Base-by-base conservation (phyloP, 1,140 invertebrate genomes). In the Drosophila aff. region DNA sequence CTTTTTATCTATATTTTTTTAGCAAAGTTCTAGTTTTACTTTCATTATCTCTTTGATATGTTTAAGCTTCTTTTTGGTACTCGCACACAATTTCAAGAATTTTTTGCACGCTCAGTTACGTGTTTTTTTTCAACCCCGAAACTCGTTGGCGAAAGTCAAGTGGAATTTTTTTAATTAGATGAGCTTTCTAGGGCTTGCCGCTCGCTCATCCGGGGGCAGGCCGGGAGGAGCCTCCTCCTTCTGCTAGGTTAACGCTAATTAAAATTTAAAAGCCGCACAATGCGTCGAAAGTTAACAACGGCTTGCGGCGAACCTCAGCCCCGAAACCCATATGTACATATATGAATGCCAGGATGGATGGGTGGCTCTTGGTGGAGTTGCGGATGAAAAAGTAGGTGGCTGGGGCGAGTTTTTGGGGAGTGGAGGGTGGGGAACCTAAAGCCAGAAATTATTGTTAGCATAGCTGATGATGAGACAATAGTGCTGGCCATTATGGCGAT, bases 181-280 rank as follows among this genome's bases (percentile, higher is more conserved):
- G 81, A 79, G 74, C 78, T 84, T 81, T 68, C 40, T 75, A 78
- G 52, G 81, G 77, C 74, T 69, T 57, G 36, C 53, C 53, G 40
- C 46, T 46, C 47, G 33, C 47, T 49, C 18, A 49, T 41, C 18
- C 49, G 43, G 28, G n/a, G 5, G 31, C 33, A n/a, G 21, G 36
- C 36, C 3, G 2, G 28, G 3, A 55, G 15, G 33, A 40, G 53
- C 53, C 33, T 77, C 63, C 79, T 65, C 46, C 67, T 79, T 66
- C 50, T 65, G 75, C 73, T 67, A 68, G 73, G 81, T 87, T 82
- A 81, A 50, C 75, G 86, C 82, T 90, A 90, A 90, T 90, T 90
- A 90, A 90, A 91, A 91, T 90, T 85, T 91, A 91, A 91, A 85
- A 90, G 85, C 85, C 85, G 82, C 85, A 91, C 85, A 91, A 85